These are phyloP conservation scores for Castor canadensis DNA, from an alignment of 2,113 vertebrate genomes.

Conservation along the genomic window DNA sequence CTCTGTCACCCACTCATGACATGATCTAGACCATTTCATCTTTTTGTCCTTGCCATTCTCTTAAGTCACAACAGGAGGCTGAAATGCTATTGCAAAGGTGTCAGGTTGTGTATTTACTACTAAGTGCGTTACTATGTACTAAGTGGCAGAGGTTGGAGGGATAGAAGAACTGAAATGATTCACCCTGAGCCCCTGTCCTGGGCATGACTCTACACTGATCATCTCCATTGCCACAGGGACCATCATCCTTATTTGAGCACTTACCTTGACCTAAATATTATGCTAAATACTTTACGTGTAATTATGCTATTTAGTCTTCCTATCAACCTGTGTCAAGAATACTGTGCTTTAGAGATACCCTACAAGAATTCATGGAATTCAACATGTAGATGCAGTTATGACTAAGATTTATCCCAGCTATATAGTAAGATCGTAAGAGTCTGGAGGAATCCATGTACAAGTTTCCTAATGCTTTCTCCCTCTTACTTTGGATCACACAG, in stretches of 20 bases:
- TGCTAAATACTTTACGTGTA: neutral
- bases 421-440: neutral
- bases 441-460: neutral
- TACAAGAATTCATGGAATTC: neutral
- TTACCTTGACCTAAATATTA: neutral
- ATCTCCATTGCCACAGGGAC: neutral
- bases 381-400: neutral
- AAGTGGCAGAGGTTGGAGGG: neutral
- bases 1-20: neutral
- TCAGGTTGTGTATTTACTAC: neutral
- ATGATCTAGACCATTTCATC: neutral
- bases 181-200: neutral
- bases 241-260: neutral
- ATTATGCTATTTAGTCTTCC: neutral
- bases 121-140: neutral
- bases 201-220: neutral
- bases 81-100: neutral
- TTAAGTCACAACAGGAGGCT: neutral
- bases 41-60: neutral
- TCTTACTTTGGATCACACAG: neutral
- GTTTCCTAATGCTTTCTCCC: neutral
- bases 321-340: neutral
- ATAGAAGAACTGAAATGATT: neutral
- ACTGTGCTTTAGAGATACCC: neutral
- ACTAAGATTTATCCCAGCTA: neutral